Conservation (phyloP, 2,797 vertebrate species). For the Xenops minutus region DNA sequence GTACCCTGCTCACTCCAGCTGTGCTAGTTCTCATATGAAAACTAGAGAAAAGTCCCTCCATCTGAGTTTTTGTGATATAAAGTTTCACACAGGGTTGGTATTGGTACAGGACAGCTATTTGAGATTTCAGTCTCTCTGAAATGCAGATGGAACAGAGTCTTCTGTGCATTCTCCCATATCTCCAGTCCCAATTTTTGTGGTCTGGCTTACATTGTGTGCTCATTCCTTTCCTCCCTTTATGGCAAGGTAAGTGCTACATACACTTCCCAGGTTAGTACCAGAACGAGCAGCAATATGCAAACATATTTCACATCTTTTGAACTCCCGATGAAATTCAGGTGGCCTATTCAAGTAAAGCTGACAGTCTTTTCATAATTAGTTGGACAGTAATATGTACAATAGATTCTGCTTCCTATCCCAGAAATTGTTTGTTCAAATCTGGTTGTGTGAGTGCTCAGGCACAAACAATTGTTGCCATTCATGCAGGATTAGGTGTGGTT, state of each 20-base stretch:
- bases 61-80: background rate
- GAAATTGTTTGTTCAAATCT: constrained; percentile 25
- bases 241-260: accelerated
- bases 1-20: background rate
- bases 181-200: accelerated
- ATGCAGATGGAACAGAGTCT: background rate
- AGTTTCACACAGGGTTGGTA: background rate
- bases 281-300: background rate
- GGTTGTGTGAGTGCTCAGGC: background rate
- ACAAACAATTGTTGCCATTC: constrained; percentile 1
- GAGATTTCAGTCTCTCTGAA: background rate
- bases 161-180: background rate
- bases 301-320: background rate
- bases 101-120: background rate
- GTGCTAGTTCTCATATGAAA: background rate
- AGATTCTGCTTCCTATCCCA: background rate
- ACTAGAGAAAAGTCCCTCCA: background rate
- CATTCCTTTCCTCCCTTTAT: background rate
- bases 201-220: background rate
- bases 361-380: background rate
- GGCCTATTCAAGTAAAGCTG: background rate
- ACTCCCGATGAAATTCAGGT: background rate
- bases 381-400: background rate
- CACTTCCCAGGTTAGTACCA: background rate
- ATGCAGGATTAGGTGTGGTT: constrained; percentile 16